These are phyloP conservation scores for Nicator chloris DNA, from an alignment of 2,113 vertebrate genomes.

Conservation along the genomic window DNA sequence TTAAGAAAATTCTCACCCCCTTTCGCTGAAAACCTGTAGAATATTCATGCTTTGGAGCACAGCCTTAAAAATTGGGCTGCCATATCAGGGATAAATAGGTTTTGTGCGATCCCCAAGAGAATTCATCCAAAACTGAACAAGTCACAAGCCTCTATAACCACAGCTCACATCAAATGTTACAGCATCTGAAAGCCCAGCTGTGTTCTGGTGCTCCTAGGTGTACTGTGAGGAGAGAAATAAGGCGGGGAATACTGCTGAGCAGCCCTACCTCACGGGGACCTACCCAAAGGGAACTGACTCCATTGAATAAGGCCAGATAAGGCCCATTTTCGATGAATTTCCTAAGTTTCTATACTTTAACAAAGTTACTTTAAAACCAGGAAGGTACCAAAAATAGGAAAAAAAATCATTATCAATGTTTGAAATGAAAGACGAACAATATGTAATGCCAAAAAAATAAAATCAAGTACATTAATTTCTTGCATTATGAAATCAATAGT, in stretches of 20 bases:
- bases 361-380: neutral
- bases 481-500: neutral
- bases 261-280: neutral
- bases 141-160: neutral
- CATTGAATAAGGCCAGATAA: accelerated
- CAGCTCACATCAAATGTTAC: neutral
- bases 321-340: neutral
- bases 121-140: neutral
- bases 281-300: neutral
- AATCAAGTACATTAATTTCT: neutral
- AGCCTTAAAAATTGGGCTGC: neutral
- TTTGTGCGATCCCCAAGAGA: neutral
- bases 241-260: neutral
- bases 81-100: neutral
- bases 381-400: neutral
- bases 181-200: neutral
- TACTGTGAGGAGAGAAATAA: neutral
- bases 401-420: neutral
- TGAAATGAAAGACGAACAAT: neutral
- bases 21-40: neutral
- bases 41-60: neutral
- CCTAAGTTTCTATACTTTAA: neutral
- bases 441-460: neutral
- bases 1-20: neutral
- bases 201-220: accelerated